phyloP scores from a whole-genome alignment of 2,113 vertebrate genomes.

The Agelaius tricolor region DNA sequence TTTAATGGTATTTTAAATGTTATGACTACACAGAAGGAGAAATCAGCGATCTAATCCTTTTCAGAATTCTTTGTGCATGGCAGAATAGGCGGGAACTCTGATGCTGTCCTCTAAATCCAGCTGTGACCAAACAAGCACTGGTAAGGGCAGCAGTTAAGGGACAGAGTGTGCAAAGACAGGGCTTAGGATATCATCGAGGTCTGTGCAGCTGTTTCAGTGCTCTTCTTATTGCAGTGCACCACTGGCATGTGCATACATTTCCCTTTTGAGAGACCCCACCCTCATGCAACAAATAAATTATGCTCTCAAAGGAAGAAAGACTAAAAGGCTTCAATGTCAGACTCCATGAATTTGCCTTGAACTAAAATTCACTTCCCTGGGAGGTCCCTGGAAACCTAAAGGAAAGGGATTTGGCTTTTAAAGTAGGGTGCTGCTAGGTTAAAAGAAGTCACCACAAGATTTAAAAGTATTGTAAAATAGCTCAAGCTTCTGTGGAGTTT shows the following conservation, averaged over 20 bases:
- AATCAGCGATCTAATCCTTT: constrained; percentile 65
- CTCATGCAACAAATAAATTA: neutral
- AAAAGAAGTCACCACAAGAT: neutral
- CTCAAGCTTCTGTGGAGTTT: neutral
- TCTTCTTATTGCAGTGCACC: neutral
- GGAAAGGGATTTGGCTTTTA: neutral
- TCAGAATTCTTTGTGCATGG: neutral
- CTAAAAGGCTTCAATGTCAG: neutral
- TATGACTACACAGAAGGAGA: constrained; percentile 65
- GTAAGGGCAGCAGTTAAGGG: neutral
- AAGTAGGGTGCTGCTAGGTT: neutral
- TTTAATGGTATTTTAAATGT: constrained; percentile 78
- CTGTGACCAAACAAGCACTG: neutral
- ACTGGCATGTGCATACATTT: accelerated
- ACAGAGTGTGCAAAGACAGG: neutral
- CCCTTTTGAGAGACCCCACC: neutral
- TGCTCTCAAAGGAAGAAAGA: neutral
- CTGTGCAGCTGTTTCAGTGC: accelerated
- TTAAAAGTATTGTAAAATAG: neutral
- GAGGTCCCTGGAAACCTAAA: neutral
- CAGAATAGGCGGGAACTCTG: neutral
- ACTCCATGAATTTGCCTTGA: neutral
- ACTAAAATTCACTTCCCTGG: neutral
- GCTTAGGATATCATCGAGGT: neutral
- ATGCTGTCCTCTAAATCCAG: neutral